These are phyloP conservation scores for Cylloceria caligata DNA, from an alignment of 2,888 invertebrate genomes.

Conservation along the genomic window DNA sequence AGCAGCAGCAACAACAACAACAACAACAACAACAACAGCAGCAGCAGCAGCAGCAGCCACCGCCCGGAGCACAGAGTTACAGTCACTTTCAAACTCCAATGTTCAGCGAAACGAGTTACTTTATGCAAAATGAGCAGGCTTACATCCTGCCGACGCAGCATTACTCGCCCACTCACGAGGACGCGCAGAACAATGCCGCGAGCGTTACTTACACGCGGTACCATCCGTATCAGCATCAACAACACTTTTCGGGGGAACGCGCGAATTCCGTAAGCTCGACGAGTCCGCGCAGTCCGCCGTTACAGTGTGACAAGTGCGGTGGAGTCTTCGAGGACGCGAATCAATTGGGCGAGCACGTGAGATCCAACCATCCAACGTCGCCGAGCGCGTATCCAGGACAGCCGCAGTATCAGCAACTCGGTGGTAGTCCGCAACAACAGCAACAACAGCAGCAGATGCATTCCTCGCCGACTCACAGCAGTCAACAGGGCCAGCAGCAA, in stretches of 20 bases:
- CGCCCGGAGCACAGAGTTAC: slow-evolving; percentile 69
- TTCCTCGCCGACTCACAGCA: slow-evolving; percentile 78
- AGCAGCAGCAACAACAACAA: slow-evolving; percentile 85
- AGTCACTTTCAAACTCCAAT: slow-evolving; percentile 76
- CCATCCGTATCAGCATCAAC: slow-evolving; percentile 86
- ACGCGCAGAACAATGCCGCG: slow-evolving; percentile 86
- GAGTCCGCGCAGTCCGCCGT: slow-evolving; percentile 88
- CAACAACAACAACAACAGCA: slow-evolving; percentile 73
- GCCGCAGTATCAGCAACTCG: slow-evolving; percentile 77
- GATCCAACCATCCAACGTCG: slow-evolving; percentile 87
- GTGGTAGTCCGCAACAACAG: slow-evolving; percentile 83
- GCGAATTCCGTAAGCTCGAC: slow-evolving; percentile 86
- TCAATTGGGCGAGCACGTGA: slow-evolving; percentile 91
- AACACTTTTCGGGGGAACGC: slow-evolving; percentile 81
- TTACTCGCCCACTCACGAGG: slow-evolving; percentile 85
- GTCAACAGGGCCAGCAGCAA: slow-evolving; percentile 84
- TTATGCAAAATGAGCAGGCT: slow-evolving; percentile 81
- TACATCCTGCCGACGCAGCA: slow-evolving; percentile 83
- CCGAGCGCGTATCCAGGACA: slow-evolving; percentile 77
- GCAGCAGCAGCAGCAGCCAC: slow-evolving; percentile 71
- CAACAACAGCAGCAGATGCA: slow-evolving; percentile 84
- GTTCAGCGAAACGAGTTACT: slow-evolving; percentile 77
- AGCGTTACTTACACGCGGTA: slow-evolving; percentile 76
- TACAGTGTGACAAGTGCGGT: slow-evolving; percentile 94
- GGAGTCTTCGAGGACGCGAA: slow-evolving; percentile 91